Percentiles rank a stretch among this genome's conserved stretches.
phyloP scores from a whole-genome alignment of 2,888 invertebrate species.

The Athalia rosae region DNA sequence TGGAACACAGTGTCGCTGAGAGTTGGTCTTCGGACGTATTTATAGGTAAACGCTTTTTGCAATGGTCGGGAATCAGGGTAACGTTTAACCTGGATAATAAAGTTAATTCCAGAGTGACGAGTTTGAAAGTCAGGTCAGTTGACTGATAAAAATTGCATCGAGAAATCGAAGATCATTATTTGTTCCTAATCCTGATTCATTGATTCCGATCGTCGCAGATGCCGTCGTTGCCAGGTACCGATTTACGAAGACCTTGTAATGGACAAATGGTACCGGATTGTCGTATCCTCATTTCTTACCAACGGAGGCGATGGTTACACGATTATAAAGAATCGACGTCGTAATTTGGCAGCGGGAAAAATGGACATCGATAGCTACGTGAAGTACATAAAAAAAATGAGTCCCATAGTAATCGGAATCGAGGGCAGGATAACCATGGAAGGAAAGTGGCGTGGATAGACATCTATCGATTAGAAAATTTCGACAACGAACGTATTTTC shows the following conservation, averaged over 20 bases:
- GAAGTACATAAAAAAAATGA: slow-evolving; percentile 75
- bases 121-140: slow-evolving; percentile 61
- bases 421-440: slow-evolving; percentile 75
- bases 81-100: slow-evolving; percentile 55
- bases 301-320: slow-evolving; percentile 82
- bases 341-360: slow-evolving; percentile 74
- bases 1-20: slow-evolving; percentile 55
- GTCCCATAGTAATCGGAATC: slow-evolving; percentile 74
- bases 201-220: slow-evolving; percentile 64
- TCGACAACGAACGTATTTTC: not conserved
- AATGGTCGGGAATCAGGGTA: slow-evolving; percentile 65
- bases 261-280: slow-evolving; percentile 78
- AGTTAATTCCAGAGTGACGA: slow-evolving; percentile 51
- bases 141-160: too few relatives aligned
- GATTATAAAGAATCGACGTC: slow-evolving; percentile 75
- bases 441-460: slow-evolving; percentile 10
- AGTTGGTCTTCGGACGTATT: slow-evolving; percentile 44
- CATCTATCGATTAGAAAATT: not conserved
- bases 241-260: slow-evolving; percentile 77
- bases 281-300: slow-evolving; percentile 68
- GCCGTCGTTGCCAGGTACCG: slow-evolving; percentile 80
- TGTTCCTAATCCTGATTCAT: slow-evolving; percentile 17
- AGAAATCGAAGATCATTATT: not conserved
- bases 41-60: slow-evolving; percentile 51
- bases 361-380: slow-evolving; percentile 77